These are phyloP conservation scores for Sarotherodon lohbergeri DNA, from an alignment of 2,113 vertebrate genomes.

Conservation along the genomic window DNA sequence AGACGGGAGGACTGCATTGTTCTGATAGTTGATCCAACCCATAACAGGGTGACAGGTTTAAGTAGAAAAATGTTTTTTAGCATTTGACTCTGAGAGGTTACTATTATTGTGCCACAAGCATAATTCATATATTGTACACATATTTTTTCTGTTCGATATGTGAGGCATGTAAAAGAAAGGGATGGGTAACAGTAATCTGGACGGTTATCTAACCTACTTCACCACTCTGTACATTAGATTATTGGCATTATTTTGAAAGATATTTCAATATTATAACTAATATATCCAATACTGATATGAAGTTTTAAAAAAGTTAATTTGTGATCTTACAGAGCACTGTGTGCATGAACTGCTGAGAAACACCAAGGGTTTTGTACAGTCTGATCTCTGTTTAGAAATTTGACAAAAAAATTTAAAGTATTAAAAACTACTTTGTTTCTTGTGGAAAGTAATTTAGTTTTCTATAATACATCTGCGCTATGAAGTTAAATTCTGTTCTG, in stretches of 20 bases:
- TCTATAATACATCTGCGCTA: neutral
- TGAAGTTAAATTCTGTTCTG: neutral
- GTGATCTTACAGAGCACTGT: neutral
- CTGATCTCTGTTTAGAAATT: neutral
- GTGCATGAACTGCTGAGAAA: neutral
- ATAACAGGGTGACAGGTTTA: neutral
- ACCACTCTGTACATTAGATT: neutral
- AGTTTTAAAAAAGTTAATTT: neutral
- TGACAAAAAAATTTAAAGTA: neutral
- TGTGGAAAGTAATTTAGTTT: neutral
- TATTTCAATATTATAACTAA: neutral
- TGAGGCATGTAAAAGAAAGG: neutral
- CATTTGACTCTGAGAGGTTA: neutral
- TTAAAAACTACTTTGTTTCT: neutral
- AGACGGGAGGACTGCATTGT: neutral
- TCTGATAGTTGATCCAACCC: neutral
- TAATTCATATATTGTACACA: neutral
- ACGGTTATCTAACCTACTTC: neutral
- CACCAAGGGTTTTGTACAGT: neutral
- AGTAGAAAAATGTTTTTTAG: neutral
- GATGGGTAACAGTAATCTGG: neutral
- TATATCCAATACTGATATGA: neutral
- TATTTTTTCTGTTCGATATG: neutral
- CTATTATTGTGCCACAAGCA: neutral
- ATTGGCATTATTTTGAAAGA: neutral